Evolutionary conservation across 2,113 vertebrate genomes (phyloP), one percentile per base, ranked within the genome.

Genomic region (Labeo catla): DNA sequence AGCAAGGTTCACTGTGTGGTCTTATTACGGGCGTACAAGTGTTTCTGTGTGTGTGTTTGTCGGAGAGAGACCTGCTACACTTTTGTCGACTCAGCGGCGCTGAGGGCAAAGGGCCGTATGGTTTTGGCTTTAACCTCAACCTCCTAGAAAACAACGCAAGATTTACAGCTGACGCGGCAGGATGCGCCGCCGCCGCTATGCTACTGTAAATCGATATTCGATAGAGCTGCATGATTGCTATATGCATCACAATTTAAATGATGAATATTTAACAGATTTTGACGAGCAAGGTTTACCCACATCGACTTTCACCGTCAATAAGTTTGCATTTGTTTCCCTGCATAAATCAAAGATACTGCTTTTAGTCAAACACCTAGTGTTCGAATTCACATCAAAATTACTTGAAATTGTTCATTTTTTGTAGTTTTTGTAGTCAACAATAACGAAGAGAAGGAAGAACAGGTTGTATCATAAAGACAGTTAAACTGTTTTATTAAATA

Each of bases 61-160:
- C 23, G 21, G 57, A 81, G 83, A 52, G 68, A 52, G 21, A 73
- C 39, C 74, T 76, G 87, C 81, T 87, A 90, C 88, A 88, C 87
- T 85, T 89, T 87, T 81, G 83, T 79, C 84, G 47, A 76, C 52
- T 73, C 92, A 91, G 89, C 83, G 87, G 65, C 8, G 61, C 82
- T 91, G 84, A 70, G 81, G 86, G 79, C 79, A 90, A 88, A 87
- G 90, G 91, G 87, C 84, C 77, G 82, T 84, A 81, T 80, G 85
- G 87, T 65, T 78, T 88, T 59, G 86, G 81, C 90, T 90, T 72
- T 81, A 81, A 81, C 68, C 23, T 59, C 43, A 61, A 83, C 70
- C 80, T 81, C 8, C 43, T 65, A 10, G 34, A 83, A 86, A 83
- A 76, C 72, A 83, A 19, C n/a, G 49, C 43, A n/a, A 68, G 28